These are phyloP conservation scores for Adela reaumurella DNA, from an alignment of 2,888 invertebrate species.

Conservation along the genomic window DNA sequence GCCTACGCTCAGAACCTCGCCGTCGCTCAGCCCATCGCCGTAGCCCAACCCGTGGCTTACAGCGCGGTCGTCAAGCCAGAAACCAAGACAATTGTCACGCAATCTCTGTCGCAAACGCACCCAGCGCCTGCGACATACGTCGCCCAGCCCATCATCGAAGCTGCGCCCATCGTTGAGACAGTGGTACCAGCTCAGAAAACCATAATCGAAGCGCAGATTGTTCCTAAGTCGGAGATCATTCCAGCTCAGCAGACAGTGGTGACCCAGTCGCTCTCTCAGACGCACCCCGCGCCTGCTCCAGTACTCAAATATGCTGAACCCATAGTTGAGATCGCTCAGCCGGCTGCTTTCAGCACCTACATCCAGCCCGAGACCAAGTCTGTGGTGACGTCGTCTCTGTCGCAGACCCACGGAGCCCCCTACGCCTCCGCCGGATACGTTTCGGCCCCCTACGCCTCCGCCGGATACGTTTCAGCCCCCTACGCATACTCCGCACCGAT, in stretches of 20 bases:
- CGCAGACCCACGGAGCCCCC: slow-evolving; percentile 2
- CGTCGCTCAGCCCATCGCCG: neutral
- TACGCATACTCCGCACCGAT: neutral
- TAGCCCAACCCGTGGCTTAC: neutral
- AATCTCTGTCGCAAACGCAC: slow-evolving; percentile 23
- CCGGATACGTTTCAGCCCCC: neutral
- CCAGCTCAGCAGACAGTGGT: neutral
- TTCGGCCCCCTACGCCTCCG: neutral
- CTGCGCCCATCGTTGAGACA: neutral
- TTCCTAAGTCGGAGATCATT: neutral
- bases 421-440: neutral
- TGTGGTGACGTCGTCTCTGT: slow-evolving; percentile 1
- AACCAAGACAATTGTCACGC: slow-evolving; percentile 26
- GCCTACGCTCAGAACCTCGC: slow-evolving; percentile 4
- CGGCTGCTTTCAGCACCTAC: neutral
- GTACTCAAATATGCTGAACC: neutral
- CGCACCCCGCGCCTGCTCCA: neutral
- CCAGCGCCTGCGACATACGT: neutral
- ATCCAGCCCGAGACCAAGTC: slow-evolving; percentile 1
- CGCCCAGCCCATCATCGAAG: neutral
- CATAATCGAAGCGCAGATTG: neutral
- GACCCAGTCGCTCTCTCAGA: neutral
- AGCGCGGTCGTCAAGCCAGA: slow-evolving; percentile 16
- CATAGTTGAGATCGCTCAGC: neutral
- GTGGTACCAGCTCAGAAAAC: neutral